Base-by-base conservation (phyloP, 2,888 invertebrate genomes). In the Pterostichus niger region DNA sequence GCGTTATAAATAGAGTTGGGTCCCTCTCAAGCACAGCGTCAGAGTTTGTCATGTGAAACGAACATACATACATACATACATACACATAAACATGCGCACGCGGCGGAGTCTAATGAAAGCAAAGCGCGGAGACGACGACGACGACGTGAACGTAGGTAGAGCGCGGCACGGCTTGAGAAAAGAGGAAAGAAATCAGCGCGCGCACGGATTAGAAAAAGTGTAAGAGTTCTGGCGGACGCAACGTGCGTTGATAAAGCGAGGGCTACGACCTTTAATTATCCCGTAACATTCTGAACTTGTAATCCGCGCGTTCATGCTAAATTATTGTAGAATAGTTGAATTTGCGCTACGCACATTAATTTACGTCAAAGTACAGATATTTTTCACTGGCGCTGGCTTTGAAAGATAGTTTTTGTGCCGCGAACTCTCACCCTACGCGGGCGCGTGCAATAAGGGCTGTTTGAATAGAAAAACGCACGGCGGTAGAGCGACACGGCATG, bases 321-420 rank as follows among this genome's bases (percentile, higher is more conserved):
- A 89, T 89, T 88, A 89, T 89, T 88, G 89, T 87, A 86, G 88
- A 89, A 90, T 89, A 90, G 89, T 90, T 89, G 89, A 90, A 90
- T 90, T 89, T 89, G 88, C 89, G 89, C 87, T 88, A 89, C 89
- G 90, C 89, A 89, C 90, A 90, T 90, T 89, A 90, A 90, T 90
- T 89, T 89, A 89, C 89, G 89, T 90, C 90, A 90, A 90, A 89
- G 89, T 88, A 89, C 89, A 89, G 89, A 90, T 89, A 90, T 90
- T 90, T 90, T 89, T 89, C 89, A 89, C 88, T 88, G 89, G 88
- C 88, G 88, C 87, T 87, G 86, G 88, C 89, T 89, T 88, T 88
- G 89, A 89, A 88, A 89, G 90, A 90, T 90, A 90, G 90, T 90
- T 90, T 90, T 90, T 90, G 88, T 89, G 89, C 88, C 88, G 88